phyloP scores from a whole-genome alignment of 1,140 invertebrate genomes.

The Aphaenogaster floridana region DNA sequence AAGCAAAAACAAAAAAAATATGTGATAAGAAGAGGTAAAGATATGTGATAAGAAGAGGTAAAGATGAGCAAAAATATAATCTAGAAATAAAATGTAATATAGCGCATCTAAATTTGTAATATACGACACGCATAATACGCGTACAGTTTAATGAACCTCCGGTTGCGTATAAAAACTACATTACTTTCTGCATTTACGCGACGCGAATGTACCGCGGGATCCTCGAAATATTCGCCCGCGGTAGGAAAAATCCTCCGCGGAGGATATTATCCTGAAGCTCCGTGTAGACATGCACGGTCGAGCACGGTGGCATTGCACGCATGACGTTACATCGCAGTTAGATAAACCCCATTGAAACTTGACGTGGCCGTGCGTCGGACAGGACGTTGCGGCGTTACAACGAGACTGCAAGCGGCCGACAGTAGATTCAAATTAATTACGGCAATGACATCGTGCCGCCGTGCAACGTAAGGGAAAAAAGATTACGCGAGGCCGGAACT shows the following conservation, averaged over 20 bases:
- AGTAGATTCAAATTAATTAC: slow-evolving; percentile 46
- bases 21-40: background rate
- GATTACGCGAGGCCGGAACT: slow-evolving; percentile 17
- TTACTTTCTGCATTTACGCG: background rate
- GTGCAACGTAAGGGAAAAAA: background rate
- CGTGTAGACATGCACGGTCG: slow-evolving; percentile 60
- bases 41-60: too few relatives aligned
- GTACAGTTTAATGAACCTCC: background rate
- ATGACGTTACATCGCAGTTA: slow-evolving; percentile 64
- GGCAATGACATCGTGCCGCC: slow-evolving; percentile 32
- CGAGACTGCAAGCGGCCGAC: background rate
- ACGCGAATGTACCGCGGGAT: background rate
- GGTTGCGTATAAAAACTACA: background rate
- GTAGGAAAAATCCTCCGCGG: slow-evolving; percentile 8
- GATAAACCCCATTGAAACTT: slow-evolving; percentile 62
- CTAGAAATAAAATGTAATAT: background rate
- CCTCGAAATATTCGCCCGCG: slow-evolving; percentile 39
- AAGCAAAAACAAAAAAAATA: background rate
- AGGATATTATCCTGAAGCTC: slow-evolving; percentile 28
- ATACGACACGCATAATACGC: background rate
- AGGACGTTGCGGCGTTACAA: slow-evolving; percentile 15
- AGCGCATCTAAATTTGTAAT: background rate
- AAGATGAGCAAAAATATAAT: background rate
- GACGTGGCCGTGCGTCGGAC: slow-evolving; percentile 34
- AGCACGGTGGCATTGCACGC: slow-evolving; percentile 67